These are phyloP conservation scores for Mythimna ferrago DNA, from an alignment of 2,888 invertebrate genomes.

Conservation along the genomic window DNA sequence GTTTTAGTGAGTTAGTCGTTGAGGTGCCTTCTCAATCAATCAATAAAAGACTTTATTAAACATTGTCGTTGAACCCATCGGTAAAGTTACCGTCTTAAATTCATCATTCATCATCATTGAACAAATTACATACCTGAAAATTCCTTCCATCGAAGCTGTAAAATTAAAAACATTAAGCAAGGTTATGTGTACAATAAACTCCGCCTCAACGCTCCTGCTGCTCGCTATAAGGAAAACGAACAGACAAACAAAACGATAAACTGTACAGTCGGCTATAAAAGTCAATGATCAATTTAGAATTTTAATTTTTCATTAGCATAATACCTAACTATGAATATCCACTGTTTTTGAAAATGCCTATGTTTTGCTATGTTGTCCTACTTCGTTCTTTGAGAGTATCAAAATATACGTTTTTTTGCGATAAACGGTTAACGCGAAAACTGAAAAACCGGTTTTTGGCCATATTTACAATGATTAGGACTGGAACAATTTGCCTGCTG, in stretches of 20 bases:
- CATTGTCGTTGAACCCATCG: too few relatives aligned
- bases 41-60: too few relatives aligned
- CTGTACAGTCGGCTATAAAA: slow-evolving; percentile 24
- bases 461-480: too few relatives aligned
- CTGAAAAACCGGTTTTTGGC: too few relatives aligned
- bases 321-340: neutral
- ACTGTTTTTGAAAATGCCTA: neutral
- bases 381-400: too few relatives aligned
- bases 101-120: neutral
- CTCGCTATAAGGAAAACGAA: slow-evolving; percentile 50
- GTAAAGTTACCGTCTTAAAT: neutral
- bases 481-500: too few relatives aligned
- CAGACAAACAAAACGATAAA: slow-evolving; percentile 53
- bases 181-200: neutral
- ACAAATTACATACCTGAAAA: neutral
- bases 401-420: too few relatives aligned
- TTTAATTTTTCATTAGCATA: neutral
- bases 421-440: too few relatives aligned
- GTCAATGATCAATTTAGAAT: neutral
- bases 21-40: too few relatives aligned
- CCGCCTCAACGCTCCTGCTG: neutral
- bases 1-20: too few relatives aligned
- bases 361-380: neutral
- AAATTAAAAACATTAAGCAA: neutral
- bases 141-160: neutral